phyloP scores from a whole-genome alignment of 2,113 vertebrate genomes.

The Daphoenositta chrysoptera region DNA sequence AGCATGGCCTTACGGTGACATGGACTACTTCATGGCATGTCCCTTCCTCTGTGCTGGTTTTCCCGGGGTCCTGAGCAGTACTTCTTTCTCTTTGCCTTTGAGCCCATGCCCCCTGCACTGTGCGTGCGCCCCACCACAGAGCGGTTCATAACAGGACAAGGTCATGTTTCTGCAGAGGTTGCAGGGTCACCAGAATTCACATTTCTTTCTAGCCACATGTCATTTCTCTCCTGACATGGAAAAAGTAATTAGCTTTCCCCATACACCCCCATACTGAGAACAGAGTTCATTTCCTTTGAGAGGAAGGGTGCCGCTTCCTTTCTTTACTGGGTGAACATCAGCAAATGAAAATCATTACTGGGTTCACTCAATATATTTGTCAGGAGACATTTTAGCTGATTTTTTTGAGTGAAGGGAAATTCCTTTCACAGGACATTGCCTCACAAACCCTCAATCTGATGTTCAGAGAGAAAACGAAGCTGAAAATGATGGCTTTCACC shows the following conservation, averaged over 20 bases:
- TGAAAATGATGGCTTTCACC: neutral
- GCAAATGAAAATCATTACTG: constrained; percentile 46
- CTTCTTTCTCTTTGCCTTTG: neutral
- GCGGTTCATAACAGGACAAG: neutral
- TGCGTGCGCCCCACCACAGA: neutral
- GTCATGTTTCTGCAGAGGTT: constrained; percentile 24
- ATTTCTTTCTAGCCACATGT: constrained; percentile 50
- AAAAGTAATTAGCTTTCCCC: constrained; percentile 55
- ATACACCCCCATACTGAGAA: constrained; percentile 27
- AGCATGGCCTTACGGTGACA: neutral
- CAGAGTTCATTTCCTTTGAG: constrained; percentile 61
- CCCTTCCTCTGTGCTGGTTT: neutral
- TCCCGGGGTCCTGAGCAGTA: neutral
- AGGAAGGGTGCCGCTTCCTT: constrained; percentile 63
- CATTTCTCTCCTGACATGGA: constrained; percentile 57
- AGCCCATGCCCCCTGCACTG: neutral
- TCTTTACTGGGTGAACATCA: constrained; percentile 58
- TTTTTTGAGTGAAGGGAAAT: constrained; percentile 29
- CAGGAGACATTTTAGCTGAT: constrained; percentile 13
- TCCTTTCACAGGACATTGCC: constrained; percentile 14
- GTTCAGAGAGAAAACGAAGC: constrained; percentile 19
- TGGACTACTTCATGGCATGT: neutral
- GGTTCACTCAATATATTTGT: constrained; percentile 41
- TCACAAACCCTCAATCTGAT: neutral
- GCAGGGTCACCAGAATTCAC: constrained; percentile 27